Base-by-base conservation (phyloP, 2,113 vertebrate genomes). In the Leptobrachium leishanense region DNA sequence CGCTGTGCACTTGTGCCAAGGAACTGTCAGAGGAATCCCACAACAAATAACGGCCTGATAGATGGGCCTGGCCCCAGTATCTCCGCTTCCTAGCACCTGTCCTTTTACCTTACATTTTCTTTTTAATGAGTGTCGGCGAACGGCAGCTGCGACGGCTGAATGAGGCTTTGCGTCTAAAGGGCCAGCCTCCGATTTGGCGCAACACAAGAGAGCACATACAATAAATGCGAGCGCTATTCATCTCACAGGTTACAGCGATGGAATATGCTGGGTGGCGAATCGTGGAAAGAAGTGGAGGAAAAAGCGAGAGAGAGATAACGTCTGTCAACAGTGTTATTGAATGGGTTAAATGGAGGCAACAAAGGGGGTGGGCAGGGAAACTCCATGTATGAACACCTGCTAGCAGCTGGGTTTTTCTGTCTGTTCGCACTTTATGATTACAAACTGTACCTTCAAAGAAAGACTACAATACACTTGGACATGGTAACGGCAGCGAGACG, bases 91-190 rank as follows among this genome's bases (percentile, higher is more conserved):
- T 46, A 46, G 65, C 78, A 74, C 53, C 78, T 74, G 65, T 74
- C 54, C 39, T 3, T 59, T 70, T 62, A 81, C 71, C 70, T 74
- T 74, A 74, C 64, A 74, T 50, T 68, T 68, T 68, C 71, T 40
- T 43, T 68, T 74, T 74, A 68, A 81, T 74, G 54, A 81, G 69
- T 3, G 59, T 41, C 68, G 50, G 5, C 8, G 57, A 54, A 39
- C 71, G 15, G 72, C 78, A 81, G 78, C 78, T 81, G 78, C 71
- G 11, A 40, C 12, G 71, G 59, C 64, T 68, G 72, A 81, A 81
- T 81, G 53, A 44, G 15, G 67, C 20, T 2, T 71, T 2, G 42
- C 62, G 74, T 74, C 78, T 81, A 81, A 66, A 74, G 72, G 46
- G 6, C 54, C 73, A 44, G 42, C 2, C 71, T 81, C 53, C 15